Base-by-base conservation (phyloP, 2,797 vertebrate species). In the Ptychadena robeensis region DNA sequence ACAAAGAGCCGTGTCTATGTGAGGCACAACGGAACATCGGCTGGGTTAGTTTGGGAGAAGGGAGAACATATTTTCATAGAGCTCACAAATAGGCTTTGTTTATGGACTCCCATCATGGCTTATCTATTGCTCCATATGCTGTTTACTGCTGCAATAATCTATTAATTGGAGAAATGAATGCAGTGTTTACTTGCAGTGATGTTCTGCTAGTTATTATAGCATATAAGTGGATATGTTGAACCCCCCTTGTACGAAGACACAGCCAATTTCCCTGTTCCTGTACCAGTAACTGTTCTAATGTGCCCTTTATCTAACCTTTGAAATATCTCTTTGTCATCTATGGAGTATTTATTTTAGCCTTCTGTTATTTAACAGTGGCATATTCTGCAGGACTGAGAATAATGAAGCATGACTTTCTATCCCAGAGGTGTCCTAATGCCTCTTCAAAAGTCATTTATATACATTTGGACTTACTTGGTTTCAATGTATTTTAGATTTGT, bases 101-200 rank as follows among this genome's bases (percentile, higher is more conserved):
- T 75, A 69, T 75, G 35, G 35, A 64, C 73, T 15, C 22, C 30
- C 25, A 64, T 75, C 25, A 69, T 6, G 12, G 27, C 30, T 79
- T 79, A 68, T 68, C 65, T 69, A 35, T 15, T 78, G 30, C 25
- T 65, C 37, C 74, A 77, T 77, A 77, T 77, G 63, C 38, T 77
- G 75, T 31, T 77, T n/a, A 44, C 28, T 11, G 40, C 30, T 18
- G 30, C 18, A 22, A 28, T 65, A 12, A 53, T 77, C 37, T 48
- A 48, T 53, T 27, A 65, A 11, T 18, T 11, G 38, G 31, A 25
- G 63, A 25, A 22, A 2, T 27, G 25, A 38, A 30, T 40, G 7
- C 4, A 14, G 14, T 44, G 11, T 40, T 44, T 44, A 12, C 18
- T 12, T 22, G 22, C 15, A 22, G 4, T 53, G 44, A 53, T 53